Percentiles rank a stretch among this genome's conserved stretches.
Evolutionary conservation across 2,888 invertebrate genomes (phyloP).

Genomic region (Machimus atricapillus): DNA sequence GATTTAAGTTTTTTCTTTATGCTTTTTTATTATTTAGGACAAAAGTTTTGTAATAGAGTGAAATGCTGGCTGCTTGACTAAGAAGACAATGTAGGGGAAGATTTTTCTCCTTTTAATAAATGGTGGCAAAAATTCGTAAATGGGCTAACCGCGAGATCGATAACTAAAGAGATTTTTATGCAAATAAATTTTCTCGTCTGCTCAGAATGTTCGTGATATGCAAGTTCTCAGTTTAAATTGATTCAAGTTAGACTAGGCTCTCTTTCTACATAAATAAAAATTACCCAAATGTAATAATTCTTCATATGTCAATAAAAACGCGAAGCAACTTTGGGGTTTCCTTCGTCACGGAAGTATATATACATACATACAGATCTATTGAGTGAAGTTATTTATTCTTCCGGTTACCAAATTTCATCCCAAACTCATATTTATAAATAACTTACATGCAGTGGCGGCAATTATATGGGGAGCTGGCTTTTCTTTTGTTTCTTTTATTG

Average conservation of each 20-base stretch:
- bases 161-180: background rate
- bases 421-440: background rate
- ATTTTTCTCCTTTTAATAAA: background rate
- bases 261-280: background rate
- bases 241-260: background rate
- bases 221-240: slow-evolving; percentile 9
- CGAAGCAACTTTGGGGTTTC: background rate
- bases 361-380: background rate
- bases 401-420: background rate
- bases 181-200: background rate
- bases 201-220: slow-evolving; percentile 5
- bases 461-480: background rate
- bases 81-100: background rate
- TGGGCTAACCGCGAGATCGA: background rate
- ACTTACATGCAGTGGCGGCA: background rate
- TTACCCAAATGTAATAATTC: background rate
- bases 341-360: background rate
- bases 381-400: background rate
- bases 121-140: background rate
- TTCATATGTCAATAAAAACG: background rate
- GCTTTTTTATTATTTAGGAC: background rate
- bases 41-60: background rate
- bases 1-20: background rate
- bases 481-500: background rate
- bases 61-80: background rate